Base-by-base conservation (phyloP, 2,797 vertebrate genomes). In the Chelidonichthys spinosus region DNA sequence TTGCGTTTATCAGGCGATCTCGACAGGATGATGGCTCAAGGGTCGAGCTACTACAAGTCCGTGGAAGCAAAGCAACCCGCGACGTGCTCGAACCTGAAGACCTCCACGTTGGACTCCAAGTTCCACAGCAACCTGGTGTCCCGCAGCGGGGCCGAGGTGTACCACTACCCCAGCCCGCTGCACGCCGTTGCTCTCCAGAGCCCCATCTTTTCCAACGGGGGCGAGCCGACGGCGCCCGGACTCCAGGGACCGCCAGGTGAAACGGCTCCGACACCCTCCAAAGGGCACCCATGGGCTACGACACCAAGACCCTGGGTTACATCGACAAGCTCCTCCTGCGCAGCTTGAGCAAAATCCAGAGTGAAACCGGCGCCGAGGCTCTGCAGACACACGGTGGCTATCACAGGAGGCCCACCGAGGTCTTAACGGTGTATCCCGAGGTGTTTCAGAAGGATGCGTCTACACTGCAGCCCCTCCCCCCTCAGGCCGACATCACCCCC, bases 111-210 rank as follows among this genome's bases (percentile, higher is more conserved):
- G 65, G 96, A 98, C 74, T 89, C 94, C 63, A 98, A 95, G 87
- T 99, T 95, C 89, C 96, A 95, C 72, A 95, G 91, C 0, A 96
- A 97, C 84, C 91, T 99, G 70, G 89, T 98, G 72, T 97, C 95
- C 37, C 94, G 89, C 80, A 95, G 87, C 0, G 96, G 97, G 56
- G 85, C 89, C 3, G 98, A 99, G 75, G 90, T 97, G 52, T 98
- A 99, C 82, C 93, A 90, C 2, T 98, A 98, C 89, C 98, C 98
- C 33, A 99, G 98, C 74, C 98, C 98, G 0, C 93, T 99, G 73
- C 98, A 99, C 1, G 98, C 97, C 0, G 97, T 99, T 67, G 98
- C 97, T 82, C 92, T 99, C 39, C 97, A 99, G 85, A 99, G 97
- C 83, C 97, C 98, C 0, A 95, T 99, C 49, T 99, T 98, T 58